phyloP scores from a whole-genome alignment of 2,888 invertebrate genomes.

The Mongoloraphidia duomilia region DNA sequence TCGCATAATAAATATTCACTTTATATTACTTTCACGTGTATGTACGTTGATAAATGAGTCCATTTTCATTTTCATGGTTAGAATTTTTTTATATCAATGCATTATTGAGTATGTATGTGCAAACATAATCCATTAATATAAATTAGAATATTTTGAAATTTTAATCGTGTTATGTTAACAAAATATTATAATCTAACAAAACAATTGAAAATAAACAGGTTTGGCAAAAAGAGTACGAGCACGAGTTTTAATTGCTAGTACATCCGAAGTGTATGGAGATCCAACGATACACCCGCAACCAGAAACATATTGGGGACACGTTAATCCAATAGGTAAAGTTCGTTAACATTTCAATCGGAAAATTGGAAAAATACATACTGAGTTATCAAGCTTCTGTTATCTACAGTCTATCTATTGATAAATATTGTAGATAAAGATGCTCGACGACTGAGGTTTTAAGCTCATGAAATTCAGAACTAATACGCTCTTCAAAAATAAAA shows the following conservation, averaged over 20 bases:
- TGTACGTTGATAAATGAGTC: too few relatives aligned
- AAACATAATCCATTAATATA: too few relatives aligned
- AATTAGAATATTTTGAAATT: too few relatives aligned
- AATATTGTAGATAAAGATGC: neutral
- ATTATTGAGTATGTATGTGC: too few relatives aligned
- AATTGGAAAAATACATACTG: conserved; percentile 4
- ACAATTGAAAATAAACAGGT: conserved; percentile 39
- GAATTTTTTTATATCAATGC: too few relatives aligned
- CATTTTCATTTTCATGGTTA: too few relatives aligned
- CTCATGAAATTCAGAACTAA: neutral
- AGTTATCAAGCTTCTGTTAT: neutral
- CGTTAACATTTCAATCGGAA: conserved; percentile 1
- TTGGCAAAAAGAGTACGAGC: conserved; percentile 87
- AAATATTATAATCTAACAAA: too few relatives aligned
- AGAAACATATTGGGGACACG: conserved; percentile 98
- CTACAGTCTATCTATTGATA: conserved; percentile 1
- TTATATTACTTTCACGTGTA: too few relatives aligned
- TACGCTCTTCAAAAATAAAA: too few relatives aligned
- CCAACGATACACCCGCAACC: conserved; percentile 96
- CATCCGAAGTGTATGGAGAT: conserved; percentile 98
- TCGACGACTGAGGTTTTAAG: neutral
- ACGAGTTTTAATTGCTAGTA: conserved; percentile 88
- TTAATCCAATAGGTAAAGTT: conserved; percentile 81
- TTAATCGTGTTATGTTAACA: too few relatives aligned
- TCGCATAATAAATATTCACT: too few relatives aligned